phyloP scores from a whole-genome alignment of 2,113 vertebrate species.

The Eulacestoma nigropectus region DNA sequence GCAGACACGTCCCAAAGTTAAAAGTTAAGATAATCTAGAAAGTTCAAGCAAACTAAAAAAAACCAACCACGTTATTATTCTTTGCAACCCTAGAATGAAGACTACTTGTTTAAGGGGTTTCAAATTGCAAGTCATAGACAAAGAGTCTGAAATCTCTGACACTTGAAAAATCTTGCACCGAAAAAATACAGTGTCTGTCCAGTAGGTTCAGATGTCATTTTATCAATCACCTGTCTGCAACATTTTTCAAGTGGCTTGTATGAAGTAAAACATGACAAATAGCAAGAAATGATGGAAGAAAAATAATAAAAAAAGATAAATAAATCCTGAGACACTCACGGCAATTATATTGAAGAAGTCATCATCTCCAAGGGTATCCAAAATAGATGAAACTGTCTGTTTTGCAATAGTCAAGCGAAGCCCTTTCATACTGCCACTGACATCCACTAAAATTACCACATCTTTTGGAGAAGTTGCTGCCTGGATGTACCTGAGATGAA shows the following conservation, averaged over 20 bases:
- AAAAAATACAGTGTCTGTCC: not conserved
- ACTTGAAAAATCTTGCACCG: not conserved
- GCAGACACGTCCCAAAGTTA: fast-evolving
- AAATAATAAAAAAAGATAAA: not conserved
- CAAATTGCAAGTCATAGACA: not conserved
- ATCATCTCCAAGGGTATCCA: conserved; percentile 97
- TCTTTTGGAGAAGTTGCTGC: conserved; percentile 97
- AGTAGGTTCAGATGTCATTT: not conserved
- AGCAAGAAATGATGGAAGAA: not conserved
- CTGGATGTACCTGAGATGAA: conserved; percentile 89
- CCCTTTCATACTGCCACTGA: conserved; percentile 98
- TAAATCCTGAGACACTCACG: conserved; percentile 73
- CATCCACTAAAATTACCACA: conserved; percentile 94
- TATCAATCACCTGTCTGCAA: not conserved
- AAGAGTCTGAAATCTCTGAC: not conserved
- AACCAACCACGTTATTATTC: not conserved
- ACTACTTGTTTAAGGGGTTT: not conserved
- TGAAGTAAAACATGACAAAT: not conserved
- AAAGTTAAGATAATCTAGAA: not conserved
- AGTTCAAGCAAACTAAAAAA: not conserved
- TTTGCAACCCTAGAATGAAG: not conserved
- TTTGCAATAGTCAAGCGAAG: conserved; percentile 94
- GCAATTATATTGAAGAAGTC: conserved; percentile 99
- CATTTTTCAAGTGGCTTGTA: not conserved
- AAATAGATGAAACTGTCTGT: conserved; percentile 95